Evolutionary conservation across 2,797 vertebrate species (phyloP), one percentile per base, ranked within the genome.

Genomic region (Danionella dracula): DNA sequence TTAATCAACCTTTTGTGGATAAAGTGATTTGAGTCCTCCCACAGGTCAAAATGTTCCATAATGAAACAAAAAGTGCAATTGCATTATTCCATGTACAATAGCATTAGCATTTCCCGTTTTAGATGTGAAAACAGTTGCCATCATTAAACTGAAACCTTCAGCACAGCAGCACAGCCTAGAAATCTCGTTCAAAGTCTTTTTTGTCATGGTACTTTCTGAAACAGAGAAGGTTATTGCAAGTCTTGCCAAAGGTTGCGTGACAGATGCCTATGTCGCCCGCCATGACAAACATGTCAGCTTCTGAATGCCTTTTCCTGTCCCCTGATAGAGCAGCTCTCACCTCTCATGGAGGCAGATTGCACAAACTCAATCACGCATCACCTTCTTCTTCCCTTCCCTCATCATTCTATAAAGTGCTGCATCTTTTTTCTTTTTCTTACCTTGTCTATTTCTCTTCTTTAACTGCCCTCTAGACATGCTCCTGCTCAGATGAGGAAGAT

Each of bases 181-280:
- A 51, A 57, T 57, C 61, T 45, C 34, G 34, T 38, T 46, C 50
- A 29, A 62, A 58, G 44, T 19, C 50, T 61, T 38, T 51, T 83
- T 86, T 87, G 87, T 86, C n/a, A 87, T 90, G 85, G 86, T 82
- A 89, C 90, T 88, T 87, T 82, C 87, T 88, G 87, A 87, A 89
- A 86, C 84, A 85, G 82, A 78, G 85, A 79, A 85, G 83, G 89
- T 90, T 91, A 90, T 91, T 90, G 90, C 90, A 91, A 90, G 87
- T 90, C 88, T 90, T 85, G 88, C 84, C 87, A 88, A 87, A 85
- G 84, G 87, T 83, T 86, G 90, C 84, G 61, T 89, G 91, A 88
- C 91, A 92, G 90, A 90, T 92, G 92, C 89, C 92, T 92, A 88
- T 90, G 90, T 88, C 81, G 82, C 76, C 84, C 84, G 69, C 84